Evolutionary conservation across 2,797 vertebrate genomes (phyloP).

Genomic region (Syncerus caffer): DNA sequence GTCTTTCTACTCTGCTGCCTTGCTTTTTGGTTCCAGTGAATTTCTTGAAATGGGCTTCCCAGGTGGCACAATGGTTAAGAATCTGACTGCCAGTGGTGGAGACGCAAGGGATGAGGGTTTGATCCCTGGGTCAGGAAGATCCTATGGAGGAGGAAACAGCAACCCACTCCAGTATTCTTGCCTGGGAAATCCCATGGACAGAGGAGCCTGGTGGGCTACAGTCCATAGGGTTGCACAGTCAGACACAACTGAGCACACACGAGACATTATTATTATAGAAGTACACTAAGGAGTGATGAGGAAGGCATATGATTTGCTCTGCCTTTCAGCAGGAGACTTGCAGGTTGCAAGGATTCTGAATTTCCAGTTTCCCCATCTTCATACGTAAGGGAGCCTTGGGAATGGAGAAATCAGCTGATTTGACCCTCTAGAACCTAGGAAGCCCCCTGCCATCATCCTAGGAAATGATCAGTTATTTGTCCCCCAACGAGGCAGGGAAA

Average conservation of each 20-base stretch:
- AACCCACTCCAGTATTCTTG: neutral
- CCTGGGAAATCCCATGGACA: neutral
- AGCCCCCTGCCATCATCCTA: neutral
- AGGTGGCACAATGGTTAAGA: neutral
- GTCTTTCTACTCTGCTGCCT: neutral
- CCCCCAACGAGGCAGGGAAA: neutral
- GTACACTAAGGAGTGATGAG: neutral
- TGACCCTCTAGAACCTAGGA: neutral
- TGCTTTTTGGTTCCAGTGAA: neutral
- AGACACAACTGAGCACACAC: neutral
- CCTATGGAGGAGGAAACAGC: neutral
- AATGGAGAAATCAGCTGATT: neutral
- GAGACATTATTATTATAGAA: neutral
- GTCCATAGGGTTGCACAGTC: neutral
- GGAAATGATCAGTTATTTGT: neutral
- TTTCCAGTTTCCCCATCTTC: neutral
- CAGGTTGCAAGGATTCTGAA: neutral
- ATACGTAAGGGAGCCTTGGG: neutral
- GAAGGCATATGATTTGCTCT: neutral
- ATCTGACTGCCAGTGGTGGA: neutral
- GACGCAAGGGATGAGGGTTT: neutral
- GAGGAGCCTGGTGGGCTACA: neutral
- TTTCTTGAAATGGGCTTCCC: neutral
- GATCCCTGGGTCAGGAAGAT: neutral
- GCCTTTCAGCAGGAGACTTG: neutral